These are phyloP conservation scores for Heliocidaris tuberculata DNA, from an alignment of 35 echinoderm and acorn worm genomes.

Conservation along the genomic window DNA sequence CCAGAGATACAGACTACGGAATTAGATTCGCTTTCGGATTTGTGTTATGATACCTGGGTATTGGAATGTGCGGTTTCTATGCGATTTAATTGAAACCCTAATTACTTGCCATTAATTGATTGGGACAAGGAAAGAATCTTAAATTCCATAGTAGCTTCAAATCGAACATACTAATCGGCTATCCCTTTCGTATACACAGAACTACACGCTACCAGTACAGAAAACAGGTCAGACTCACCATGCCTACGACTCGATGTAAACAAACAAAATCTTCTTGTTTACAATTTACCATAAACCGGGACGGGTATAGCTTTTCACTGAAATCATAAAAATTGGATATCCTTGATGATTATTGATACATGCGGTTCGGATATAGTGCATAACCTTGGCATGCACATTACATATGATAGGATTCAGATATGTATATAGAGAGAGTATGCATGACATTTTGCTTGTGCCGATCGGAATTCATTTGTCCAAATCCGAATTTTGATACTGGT, in stretches of 20 bases:
- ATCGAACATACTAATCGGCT: neutral
- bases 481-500: neutral
- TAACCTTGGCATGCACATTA: neutral
- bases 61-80: neutral
- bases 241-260: neutral
- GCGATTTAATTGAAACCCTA: slow-evolving; percentile 1
- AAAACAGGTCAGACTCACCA: neutral
- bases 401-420: neutral
- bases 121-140: neutral
- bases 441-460: neutral
- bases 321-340: neutral
- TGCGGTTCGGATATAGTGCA: neutral
- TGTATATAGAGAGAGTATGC: neutral
- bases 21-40: neutral
- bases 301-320: neutral
- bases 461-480: neutral
- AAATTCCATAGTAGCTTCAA: neutral
- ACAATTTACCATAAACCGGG: neutral
- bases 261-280: neutral
- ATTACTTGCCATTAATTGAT: neutral
- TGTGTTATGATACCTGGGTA: neutral
- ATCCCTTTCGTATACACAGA: neutral
- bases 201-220: neutral
- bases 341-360: neutral
- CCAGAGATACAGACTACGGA: neutral